Conservation (phyloP, 2,797 vertebrate genomes). For the Sebastes taczanowskii region DNA sequence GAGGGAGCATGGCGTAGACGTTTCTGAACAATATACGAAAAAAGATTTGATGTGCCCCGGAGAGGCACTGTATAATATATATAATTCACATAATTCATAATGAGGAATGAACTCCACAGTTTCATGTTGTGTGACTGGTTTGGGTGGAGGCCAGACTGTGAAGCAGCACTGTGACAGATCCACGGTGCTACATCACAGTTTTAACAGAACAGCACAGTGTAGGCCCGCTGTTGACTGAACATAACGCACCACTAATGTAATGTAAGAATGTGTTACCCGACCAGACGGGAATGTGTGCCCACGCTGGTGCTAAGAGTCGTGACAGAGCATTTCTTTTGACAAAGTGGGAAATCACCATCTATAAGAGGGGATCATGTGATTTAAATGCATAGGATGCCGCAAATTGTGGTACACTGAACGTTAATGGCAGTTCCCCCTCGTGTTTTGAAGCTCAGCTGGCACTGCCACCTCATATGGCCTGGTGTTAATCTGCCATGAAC, state of each 20-base stretch:
- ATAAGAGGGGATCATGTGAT: conserved; percentile 88
- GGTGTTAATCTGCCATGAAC: conserved; percentile 83
- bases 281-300: conserved; percentile 82
- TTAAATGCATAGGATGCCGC: conserved; percentile 88
- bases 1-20: conserved; percentile 77
- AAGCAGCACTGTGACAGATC: conserved; percentile 66
- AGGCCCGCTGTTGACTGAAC: conserved; percentile 78
- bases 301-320: conserved; percentile 68
- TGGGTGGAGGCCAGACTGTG: conserved; percentile 47
- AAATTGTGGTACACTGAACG: conserved; percentile 73
- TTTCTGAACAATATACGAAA: conserved; percentile 82
- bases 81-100: conserved; percentile 52
- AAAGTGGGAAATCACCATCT: conserved; percentile 82
- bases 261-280: conserved; percentile 81
- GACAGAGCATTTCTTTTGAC: conserved; percentile 77
- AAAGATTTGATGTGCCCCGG: conserved; percentile 24
- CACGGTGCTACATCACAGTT: conserved; percentile 62
- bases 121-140: conserved; percentile 77
- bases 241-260: conserved; percentile 78
- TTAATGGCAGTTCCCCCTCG: conserved; percentile 71
- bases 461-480: conserved; percentile 79
- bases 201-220: conserved; percentile 57
- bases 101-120: conserved; percentile 81
- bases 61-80: conserved; percentile 21
- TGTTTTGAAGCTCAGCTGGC: conserved; percentile 85